A percentile compares a stretch with the other conserved stretches of the same genome.
These are phyloP conservation scores for Pavo muticus DNA, from an alignment of 2,113 vertebrate species.

Conservation along the genomic window DNA sequence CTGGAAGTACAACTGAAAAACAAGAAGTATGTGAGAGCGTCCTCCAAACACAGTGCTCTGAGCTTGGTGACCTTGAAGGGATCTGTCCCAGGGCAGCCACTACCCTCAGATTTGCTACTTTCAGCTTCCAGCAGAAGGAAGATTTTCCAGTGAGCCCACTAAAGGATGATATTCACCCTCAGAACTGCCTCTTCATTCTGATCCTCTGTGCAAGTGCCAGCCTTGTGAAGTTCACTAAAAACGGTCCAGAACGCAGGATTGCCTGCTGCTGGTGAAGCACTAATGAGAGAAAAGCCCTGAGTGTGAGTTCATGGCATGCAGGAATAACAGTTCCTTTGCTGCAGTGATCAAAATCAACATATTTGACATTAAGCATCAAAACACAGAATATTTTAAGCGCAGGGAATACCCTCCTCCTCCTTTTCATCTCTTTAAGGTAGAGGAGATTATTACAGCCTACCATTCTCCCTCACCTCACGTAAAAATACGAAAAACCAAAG, in stretches of 20 bases:
- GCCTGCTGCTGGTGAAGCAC: background rate
- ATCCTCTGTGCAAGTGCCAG: background rate
- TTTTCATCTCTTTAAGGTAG: background rate
- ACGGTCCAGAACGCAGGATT: background rate
- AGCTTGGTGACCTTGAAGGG: background rate
- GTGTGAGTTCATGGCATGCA: accelerated
- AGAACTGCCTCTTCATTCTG: background rate
- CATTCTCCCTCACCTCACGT: background rate
- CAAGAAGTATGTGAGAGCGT: background rate
- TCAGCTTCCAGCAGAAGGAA: background rate
- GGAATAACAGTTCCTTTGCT: background rate
- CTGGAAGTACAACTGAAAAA: background rate
- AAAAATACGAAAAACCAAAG: background rate
- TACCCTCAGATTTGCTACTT: background rate
- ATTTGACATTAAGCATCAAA: slow-evolving; percentile 41
- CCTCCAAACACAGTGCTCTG: background rate
- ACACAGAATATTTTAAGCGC: slow-evolving; percentile 21
- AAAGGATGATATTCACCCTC: background rate
- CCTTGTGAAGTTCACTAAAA: background rate
- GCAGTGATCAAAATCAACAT: slow-evolving; percentile 8
- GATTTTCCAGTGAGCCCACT: background rate
- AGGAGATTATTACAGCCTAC: background rate
- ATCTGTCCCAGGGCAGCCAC: background rate
- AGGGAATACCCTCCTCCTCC: background rate
- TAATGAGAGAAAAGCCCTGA: accelerated